Evolutionary conservation across 1,140 invertebrate species (phyloP).

Genomic region (Caenorhabditis latens): DNA sequence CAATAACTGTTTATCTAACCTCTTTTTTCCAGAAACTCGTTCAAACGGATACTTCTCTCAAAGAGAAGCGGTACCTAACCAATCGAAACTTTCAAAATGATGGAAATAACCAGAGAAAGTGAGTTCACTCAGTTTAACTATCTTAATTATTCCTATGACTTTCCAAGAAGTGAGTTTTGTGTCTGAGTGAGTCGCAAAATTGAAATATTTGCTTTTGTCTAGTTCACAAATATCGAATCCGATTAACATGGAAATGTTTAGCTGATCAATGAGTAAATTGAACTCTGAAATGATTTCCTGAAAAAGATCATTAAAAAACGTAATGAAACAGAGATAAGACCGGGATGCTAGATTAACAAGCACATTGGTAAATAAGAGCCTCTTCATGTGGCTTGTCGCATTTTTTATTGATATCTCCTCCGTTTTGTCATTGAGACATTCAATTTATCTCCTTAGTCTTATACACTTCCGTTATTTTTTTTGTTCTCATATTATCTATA

Average conservation of each 20-base stretch:
- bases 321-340: constrained; percentile 2
- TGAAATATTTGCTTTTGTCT: constrained; percentile 8
- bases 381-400: constrained; percentile 35
- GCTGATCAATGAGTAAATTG: background rate
- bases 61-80: constrained; percentile 53
- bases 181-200: background rate
- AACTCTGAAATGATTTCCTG: background rate
- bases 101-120: constrained; percentile 52
- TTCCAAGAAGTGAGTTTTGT: constrained; percentile 15
- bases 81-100: constrained; percentile 26
- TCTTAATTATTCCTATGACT: constrained; percentile 19
- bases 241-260: background rate
- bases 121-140: constrained; percentile 19
- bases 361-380: constrained; percentile 51
- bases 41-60: constrained; percentile 56
- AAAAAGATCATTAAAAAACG: background rate
- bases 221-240: background rate
- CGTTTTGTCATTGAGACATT: constrained; percentile 40
- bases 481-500: background rate
- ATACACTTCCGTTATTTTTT: background rate
- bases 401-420: constrained; percentile 35
- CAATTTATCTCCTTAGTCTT: background rate
- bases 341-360: constrained; percentile 36
- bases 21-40: constrained; percentile 51
- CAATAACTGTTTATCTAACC: constrained; percentile 19